A percentile compares a stretch with the other conserved stretches of the same genome.
phyloP scores from a whole-genome alignment of 2,113 vertebrate genomes.

The Dascyllus trimaculatus region DNA sequence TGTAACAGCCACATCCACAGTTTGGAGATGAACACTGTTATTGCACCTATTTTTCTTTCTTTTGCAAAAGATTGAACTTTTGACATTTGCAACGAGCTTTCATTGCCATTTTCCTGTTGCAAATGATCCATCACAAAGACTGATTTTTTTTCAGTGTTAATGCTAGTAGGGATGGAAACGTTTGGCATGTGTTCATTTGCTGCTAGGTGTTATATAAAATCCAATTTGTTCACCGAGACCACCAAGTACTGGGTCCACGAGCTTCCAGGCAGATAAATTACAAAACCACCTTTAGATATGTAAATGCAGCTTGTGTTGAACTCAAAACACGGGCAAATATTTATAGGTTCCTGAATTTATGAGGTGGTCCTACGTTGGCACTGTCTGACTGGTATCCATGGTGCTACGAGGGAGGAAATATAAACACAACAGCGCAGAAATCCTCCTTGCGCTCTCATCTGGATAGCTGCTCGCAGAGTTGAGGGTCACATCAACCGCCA shows the following conservation, averaged over 20 bases:
- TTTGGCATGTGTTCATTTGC: slow-evolving; percentile 35
- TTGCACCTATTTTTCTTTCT: slow-evolving; percentile 21
- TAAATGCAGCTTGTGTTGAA: slow-evolving; percentile 72
- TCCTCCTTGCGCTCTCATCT: slow-evolving; percentile 64
- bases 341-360: slow-evolving; percentile 81
- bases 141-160: background rate
- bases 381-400: slow-evolving; percentile 74
- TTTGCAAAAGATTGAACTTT: background rate
- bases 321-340: slow-evolving; percentile 80
- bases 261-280: slow-evolving; percentile 68
- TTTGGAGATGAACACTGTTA: slow-evolving; percentile 20
- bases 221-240: slow-evolving; percentile 49
- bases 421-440: slow-evolving; percentile 76
- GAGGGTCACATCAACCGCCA: slow-evolving; percentile 53
- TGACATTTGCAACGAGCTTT: background rate
- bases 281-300: slow-evolving; percentile 74
- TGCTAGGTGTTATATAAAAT: slow-evolving; percentile 50
- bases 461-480: slow-evolving; percentile 51
- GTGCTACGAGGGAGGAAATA: slow-evolving; percentile 68
- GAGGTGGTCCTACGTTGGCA: slow-evolving; percentile 71
- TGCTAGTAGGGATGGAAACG: slow-evolving; percentile 1
- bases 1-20: slow-evolving; percentile 55
- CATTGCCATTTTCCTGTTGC: background rate
- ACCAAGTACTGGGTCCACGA: slow-evolving; percentile 38
- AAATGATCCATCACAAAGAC: background rate